These are phyloP conservation scores for Physocephala rufipes DNA, from an alignment of 2,888 invertebrate genomes.

Conservation along the genomic window DNA sequence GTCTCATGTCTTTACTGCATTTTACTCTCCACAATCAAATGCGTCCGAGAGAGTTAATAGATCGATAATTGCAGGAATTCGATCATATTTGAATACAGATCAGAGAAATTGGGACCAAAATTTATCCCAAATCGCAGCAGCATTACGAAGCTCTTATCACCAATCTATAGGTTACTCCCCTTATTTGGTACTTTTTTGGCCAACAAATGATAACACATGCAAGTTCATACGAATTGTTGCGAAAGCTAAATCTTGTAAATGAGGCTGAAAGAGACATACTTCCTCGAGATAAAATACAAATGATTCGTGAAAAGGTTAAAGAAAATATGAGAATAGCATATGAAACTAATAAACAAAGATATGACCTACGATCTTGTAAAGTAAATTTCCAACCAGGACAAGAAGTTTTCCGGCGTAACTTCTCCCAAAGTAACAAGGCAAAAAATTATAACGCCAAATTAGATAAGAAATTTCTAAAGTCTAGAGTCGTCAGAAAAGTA, in stretches of 20 bases:
- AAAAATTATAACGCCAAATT: conserved; percentile 19
- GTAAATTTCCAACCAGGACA: conserved; percentile 4
- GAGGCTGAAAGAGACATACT: conserved; percentile 14
- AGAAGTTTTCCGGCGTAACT: conserved; percentile 18
- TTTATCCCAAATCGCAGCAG: conserved; percentile 8
- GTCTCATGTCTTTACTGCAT: conserved; percentile 36
- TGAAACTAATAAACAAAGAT: not conserved
- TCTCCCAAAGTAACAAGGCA: conserved; percentile 11
- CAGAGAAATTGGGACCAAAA: conserved; percentile 35
- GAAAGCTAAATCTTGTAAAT: conserved; percentile 28
- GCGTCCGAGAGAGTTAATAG: conserved; percentile 35
- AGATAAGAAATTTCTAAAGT: conserved; percentile 27
- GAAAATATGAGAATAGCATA: conserved; percentile 13
- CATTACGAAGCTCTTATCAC: not conserved
- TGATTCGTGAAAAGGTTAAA: conserved; percentile 12
- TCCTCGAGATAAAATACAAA: not conserved
- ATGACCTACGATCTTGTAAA: conserved; percentile 6
- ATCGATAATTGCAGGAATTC: conserved; percentile 27
- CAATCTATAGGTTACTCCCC: conserved; percentile 33
- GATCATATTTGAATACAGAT: conserved; percentile 25
- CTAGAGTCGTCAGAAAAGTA: conserved; percentile 8
- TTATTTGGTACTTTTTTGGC: conserved; percentile 38
- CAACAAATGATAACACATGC: conserved; percentile 33
- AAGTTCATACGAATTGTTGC: conserved; percentile 29
- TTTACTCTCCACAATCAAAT: conserved; percentile 39